phyloP scores from a whole-genome alignment of 2,797 vertebrate species.

The Podarcis lilfordi region DNA sequence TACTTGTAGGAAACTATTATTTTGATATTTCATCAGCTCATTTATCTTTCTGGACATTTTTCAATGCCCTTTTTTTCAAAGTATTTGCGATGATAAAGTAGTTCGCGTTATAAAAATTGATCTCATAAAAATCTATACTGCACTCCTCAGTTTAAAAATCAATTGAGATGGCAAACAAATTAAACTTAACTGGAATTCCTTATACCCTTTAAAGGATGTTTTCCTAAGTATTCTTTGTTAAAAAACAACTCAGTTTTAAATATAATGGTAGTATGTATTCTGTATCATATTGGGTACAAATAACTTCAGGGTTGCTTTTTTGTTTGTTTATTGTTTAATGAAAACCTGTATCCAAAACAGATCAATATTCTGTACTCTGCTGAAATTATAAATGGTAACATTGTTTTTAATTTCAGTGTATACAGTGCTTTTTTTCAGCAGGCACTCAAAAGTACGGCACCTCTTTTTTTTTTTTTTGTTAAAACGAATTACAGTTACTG shows the following conservation, averaged over 20 bases:
- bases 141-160: conserved; percentile 32
- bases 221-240: not conserved
- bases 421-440: too few relatives aligned
- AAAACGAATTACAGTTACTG: too few relatives aligned
- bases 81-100: conserved; percentile 36
- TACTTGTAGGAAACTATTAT: conserved; percentile 38
- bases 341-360: too few relatives aligned
- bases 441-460: too few relatives aligned
- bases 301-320: not conserved
- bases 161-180: conserved; percentile 38
- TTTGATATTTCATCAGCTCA: conserved; percentile 42
- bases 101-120: conserved; percentile 33
- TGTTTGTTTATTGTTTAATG: not conserved
- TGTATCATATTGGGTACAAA: conserved; percentile 11
- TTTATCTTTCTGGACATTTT: conserved; percentile 29
- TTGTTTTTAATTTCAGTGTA: too few relatives aligned
- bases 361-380: too few relatives aligned
- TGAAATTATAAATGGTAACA: too few relatives aligned
- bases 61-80: conserved; percentile 37
- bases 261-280: conserved; percentile 5
- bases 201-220: conserved; percentile 1
- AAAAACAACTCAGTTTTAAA: conserved; percentile 11
- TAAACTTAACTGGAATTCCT: conserved; percentile 30
- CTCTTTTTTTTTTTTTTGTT: too few relatives aligned
- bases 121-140: conserved; percentile 39